These are phyloP conservation scores for Eledone cirrhosa DNA, from an alignment of 2,888 invertebrate genomes.

Conservation along the genomic window DNA sequence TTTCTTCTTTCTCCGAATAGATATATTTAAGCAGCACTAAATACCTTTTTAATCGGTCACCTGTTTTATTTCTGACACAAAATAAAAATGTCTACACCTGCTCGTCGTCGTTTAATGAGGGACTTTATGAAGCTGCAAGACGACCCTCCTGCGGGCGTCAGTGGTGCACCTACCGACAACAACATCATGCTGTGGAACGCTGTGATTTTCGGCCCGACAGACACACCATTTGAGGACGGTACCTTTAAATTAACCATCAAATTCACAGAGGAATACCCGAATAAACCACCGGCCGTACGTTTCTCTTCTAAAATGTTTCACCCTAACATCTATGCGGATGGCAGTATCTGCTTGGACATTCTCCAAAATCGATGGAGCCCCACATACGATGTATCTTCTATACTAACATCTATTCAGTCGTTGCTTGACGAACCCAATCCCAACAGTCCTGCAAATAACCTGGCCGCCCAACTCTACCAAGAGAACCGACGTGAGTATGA, in stretches of 20 bases:
- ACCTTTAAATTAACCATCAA: constrained; percentile 99
- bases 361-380: constrained; percentile 94
- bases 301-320: constrained; percentile 99
- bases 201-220: constrained; percentile 99
- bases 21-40: too few relatives aligned
- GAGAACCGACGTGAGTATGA: constrained; percentile 99
- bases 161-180: constrained; percentile 99
- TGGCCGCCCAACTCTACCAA: constrained; percentile 99
- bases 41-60: too few relatives aligned
- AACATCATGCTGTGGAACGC: constrained; percentile 99
- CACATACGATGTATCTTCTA: constrained; percentile 28
- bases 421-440: constrained; percentile 99
- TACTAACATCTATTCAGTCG: constrained; percentile 76
- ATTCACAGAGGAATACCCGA: constrained; percentile 99
- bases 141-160: constrained; percentile 99
- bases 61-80: too few relatives aligned
- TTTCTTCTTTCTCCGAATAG: too few relatives aligned
- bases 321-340: constrained; percentile 98
- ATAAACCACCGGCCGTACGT: constrained; percentile 98
- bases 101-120: constrained; percentile 10
- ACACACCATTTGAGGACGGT: constrained; percentile 94
- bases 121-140: constrained; percentile 79
- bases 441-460: constrained; percentile 98
- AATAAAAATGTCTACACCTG: not conserved
- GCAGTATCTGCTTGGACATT: constrained; percentile 97